A percentile compares a stretch with the other conserved stretches of the same genome.
phyloP scores from a whole-genome alignment of 2,797 vertebrate species.

The Anabas testudineus region DNA sequence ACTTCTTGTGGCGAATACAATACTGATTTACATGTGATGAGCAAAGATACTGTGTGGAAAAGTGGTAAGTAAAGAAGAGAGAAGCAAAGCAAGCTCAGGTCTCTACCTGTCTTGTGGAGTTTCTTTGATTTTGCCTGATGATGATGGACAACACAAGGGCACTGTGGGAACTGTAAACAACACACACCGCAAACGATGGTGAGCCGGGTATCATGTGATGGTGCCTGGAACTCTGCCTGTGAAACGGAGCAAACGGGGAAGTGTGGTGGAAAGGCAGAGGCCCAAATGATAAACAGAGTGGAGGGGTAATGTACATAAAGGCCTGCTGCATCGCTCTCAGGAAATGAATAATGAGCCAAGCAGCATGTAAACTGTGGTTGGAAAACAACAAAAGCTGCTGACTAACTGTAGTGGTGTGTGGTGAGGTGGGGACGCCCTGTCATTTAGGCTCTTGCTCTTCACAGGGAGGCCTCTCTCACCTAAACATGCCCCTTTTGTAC shows the following conservation, averaged over 20 bases:
- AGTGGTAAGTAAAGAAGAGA: constrained; percentile 38
- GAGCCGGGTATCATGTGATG: constrained; percentile 70
- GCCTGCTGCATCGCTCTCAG: constrained; percentile 61
- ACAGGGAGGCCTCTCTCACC: constrained; percentile 58
- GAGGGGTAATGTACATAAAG: constrained; percentile 67
- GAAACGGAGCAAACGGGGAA: constrained; percentile 55
- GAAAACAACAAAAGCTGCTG: constrained; percentile 84
- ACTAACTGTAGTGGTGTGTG: constrained; percentile 75
- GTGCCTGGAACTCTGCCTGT: constrained; percentile 62
- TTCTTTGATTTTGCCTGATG: constrained; percentile 64
- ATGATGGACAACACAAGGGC: constrained; percentile 63
- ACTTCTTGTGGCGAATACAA: constrained; percentile 58
- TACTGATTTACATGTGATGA: constrained; percentile 58
- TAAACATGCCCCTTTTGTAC: constrained; percentile 66
- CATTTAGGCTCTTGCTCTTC: constrained; percentile 60
- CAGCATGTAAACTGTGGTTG: constrained; percentile 81
- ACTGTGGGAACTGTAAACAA: constrained; percentile 77
- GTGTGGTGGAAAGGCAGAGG: constrained; percentile 70
- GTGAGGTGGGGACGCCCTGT: constrained; percentile 69
- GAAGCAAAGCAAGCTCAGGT: constrained; percentile 31
- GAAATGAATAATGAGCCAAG: constrained; percentile 76
- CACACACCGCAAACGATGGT: constrained; percentile 64
- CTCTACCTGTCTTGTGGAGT: constrained; percentile 48
- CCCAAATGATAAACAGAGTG: constrained; percentile 76
- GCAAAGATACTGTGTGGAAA: constrained; percentile 18